Evolutionary conservation across 1,140 invertebrate genomes (phyloP).

Genomic region (Helicoverpa zea): DNA sequence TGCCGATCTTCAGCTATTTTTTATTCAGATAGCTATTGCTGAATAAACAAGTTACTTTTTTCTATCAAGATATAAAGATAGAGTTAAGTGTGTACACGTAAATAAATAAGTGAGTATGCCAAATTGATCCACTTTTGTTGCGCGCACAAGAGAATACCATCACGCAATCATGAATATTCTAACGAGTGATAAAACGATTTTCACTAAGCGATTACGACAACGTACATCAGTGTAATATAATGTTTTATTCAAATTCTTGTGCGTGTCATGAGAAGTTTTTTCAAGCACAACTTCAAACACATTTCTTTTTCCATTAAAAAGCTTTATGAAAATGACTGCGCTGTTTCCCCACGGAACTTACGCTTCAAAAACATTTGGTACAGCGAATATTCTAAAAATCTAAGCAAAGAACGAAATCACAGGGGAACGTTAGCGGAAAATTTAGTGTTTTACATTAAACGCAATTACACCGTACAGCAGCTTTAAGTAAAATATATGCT

Average conservation of each 20-base stretch:
- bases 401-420: constrained; percentile 9
- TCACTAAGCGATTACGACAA: too few relatives aligned
- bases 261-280: too few relatives aligned
- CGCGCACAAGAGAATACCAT: neutral
- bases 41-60: neutral
- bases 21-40: too few relatives aligned
- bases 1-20: too few relatives aligned
- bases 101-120: neutral
- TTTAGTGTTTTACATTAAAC: constrained; percentile 29
- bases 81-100: neutral
- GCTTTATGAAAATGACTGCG: too few relatives aligned
- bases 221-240: too few relatives aligned
- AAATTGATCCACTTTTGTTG: neutral
- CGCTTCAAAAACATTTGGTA: neutral
- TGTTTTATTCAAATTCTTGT: too few relatives aligned
- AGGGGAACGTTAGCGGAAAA: constrained; percentile 2
- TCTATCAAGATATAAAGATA: neutral
- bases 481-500: constrained; percentile 29
- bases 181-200: too few relatives aligned
- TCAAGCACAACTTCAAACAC: too few relatives aligned
- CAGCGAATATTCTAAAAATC: neutral
- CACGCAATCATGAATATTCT: constrained; percentile 7
- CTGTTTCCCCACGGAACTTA: neutral
- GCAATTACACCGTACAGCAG: constrained; percentile 21
- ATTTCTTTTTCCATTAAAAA: too few relatives aligned